Evolutionary conservation across 2,113 vertebrate genomes (phyloP).

Genomic region (Ptychochromis oligacanthus): DNA sequence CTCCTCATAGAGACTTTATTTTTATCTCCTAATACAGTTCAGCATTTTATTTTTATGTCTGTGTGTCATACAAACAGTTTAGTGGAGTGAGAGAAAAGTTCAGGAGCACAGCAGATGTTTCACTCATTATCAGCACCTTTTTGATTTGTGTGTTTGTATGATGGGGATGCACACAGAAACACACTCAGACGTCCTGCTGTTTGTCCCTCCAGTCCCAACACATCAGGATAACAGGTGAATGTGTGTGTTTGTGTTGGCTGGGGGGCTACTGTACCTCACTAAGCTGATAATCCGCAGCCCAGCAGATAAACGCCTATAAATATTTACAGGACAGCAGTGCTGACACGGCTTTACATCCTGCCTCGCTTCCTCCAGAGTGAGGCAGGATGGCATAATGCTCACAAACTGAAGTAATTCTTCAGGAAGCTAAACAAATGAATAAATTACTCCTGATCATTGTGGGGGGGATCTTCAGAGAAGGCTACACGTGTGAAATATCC

Average conservation of each 20-base stretch:
- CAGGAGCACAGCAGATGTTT: conserved; percentile 26
- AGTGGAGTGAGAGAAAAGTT: neutral
- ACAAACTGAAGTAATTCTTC: neutral
- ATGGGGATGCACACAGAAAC: neutral
- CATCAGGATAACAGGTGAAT: conserved; percentile 3
- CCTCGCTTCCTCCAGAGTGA: neutral
- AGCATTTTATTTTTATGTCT: neutral
- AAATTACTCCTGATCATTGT: neutral
- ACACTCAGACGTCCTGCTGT: conserved; percentile 6
- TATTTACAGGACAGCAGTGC: conserved; percentile 56
- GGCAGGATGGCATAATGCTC: neutral
- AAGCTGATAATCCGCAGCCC: conserved; percentile 67
- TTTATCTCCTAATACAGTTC: conserved; percentile 11
- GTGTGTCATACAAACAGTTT: neutral
- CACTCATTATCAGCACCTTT: conserved; percentile 29
- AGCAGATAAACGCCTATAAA: conserved; percentile 67
- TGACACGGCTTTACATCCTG: conserved; percentile 1
- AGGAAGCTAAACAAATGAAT: conserved; percentile 2
- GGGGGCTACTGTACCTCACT: conserved; percentile 46
- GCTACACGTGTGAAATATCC: neutral
- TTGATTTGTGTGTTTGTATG: neutral
- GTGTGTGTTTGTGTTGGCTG: neutral
- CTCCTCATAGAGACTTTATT: neutral
- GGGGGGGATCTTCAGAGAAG: neutral
- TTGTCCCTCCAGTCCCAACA: conserved; percentile 26